Evolutionary conservation across 2,888 invertebrate genomes (phyloP).

Genomic region (Andrena flavipes): DNA sequence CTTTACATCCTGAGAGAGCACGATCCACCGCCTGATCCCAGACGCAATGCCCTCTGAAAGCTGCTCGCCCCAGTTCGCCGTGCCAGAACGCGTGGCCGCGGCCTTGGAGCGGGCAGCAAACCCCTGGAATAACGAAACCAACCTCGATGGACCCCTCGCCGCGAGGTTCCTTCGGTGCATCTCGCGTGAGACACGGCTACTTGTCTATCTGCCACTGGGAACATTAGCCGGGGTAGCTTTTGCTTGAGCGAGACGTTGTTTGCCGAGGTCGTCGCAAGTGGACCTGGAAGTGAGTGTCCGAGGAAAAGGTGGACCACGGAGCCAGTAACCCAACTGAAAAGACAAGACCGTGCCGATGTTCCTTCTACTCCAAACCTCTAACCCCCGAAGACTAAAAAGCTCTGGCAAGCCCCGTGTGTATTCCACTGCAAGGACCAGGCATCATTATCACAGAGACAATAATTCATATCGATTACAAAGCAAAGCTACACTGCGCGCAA

Average conservation of each 20-base stretch:
- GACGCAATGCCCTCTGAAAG: slow-evolving; percentile 42
- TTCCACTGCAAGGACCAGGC: no score
- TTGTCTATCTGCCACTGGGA: background rate
- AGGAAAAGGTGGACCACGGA: no score
- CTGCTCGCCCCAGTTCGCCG: slow-evolving; percentile 27
- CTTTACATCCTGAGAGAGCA: slow-evolving; percentile 43
- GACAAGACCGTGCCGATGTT: no score
- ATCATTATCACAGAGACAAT: no score
- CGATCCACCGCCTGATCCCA: slow-evolving; percentile 36
- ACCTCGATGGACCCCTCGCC: slow-evolving; percentile 7
- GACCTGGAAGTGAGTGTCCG: no score
- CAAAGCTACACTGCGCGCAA: no score
- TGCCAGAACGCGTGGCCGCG: slow-evolving; percentile 15
- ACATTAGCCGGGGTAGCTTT: background rate
- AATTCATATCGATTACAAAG: no score
- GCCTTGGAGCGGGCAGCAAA: slow-evolving; percentile 20
- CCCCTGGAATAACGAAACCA: slow-evolving; percentile 9
- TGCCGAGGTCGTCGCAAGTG: no score
- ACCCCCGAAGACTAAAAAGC: no score
- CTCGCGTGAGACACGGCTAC: background rate
- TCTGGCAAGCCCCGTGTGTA: no score
- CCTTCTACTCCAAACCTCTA: no score
- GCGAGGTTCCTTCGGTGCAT: slow-evolving; percentile 9
- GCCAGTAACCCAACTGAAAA: no score
- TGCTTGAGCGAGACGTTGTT: background rate